These are phyloP conservation scores for Athripsodes cinereus DNA, from an alignment of 2,888 invertebrate species.

Conservation along the genomic window DNA sequence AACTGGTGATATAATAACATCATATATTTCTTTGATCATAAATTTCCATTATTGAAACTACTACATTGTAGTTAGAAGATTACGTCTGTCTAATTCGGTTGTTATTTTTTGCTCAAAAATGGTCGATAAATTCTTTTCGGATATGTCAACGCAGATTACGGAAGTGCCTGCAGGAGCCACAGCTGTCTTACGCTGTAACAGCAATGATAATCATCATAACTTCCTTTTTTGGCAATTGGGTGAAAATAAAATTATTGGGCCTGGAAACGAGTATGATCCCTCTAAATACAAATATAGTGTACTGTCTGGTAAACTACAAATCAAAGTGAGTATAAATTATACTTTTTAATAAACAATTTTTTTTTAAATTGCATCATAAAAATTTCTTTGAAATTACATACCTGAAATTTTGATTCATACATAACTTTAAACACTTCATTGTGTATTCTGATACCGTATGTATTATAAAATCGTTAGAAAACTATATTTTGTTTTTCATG, in stretches of 20 bases:
- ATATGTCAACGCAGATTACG: slow-evolving; percentile 31
- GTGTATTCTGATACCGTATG: too few species aligned
- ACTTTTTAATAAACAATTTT: background rate
- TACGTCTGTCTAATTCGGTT: background rate
- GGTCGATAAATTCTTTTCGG: slow-evolving; percentile 12
- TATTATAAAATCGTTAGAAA: too few species aligned
- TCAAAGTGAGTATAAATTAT: slow-evolving; percentile 49
- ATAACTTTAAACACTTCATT: too few species aligned
- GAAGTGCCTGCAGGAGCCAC: slow-evolving; percentile 55
- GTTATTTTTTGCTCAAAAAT: background rate
- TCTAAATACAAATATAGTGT: slow-evolving; percentile 64
- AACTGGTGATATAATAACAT: slow-evolving; percentile 9
- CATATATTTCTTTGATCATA: background rate
- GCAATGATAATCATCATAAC: slow-evolving; percentile 59
- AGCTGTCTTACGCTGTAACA: slow-evolving; percentile 55
- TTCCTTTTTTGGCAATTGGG: slow-evolving; percentile 63
- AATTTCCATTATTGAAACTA: background rate
- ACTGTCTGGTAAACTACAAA: slow-evolving; percentile 58
- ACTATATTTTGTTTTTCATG: too few species aligned
- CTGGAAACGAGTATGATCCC: slow-evolving; percentile 54
- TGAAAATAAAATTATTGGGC: slow-evolving; percentile 54
- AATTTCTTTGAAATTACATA: background rate
- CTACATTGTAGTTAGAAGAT: background rate
- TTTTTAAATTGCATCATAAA: too few species aligned
- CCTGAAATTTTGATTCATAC: too few species aligned